Percentiles rank a stretch among this genome's conserved stretches.
phyloP scores from a whole-genome alignment of 2,888 invertebrate species.

The Selenia dentaria region DNA sequence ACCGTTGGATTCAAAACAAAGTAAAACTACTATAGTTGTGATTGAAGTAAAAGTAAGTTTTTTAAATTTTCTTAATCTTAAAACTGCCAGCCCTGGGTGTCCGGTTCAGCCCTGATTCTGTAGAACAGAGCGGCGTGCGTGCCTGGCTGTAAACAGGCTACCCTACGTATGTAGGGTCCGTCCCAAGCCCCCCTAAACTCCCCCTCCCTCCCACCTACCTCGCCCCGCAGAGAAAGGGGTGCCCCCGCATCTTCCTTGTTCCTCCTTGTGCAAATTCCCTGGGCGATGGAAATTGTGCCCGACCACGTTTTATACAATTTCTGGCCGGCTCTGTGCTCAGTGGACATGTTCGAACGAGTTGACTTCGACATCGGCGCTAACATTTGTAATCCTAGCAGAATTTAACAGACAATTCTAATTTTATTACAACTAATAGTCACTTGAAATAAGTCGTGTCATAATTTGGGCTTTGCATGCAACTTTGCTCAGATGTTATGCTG shows the following conservation, averaged over 20 bases:
- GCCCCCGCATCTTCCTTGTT: conserved; percentile 80
- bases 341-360: conserved; percentile 41
- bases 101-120: conserved; percentile 81
- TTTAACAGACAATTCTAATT: too few relatives aligned
- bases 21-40: too few relatives aligned
- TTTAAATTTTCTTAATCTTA: too few relatives aligned
- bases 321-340: conserved; percentile 60
- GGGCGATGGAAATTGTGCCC: conserved; percentile 83
- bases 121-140: conserved; percentile 81
- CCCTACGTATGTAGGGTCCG: conserved; percentile 79
- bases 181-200: conserved; percentile 56
- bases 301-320: conserved; percentile 85
- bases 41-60: too few relatives aligned
- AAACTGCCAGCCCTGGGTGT: conserved; percentile 71
- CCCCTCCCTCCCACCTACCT: conserved; percentile 26
- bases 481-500: too few relatives aligned
- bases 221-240: conserved; percentile 76
- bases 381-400: not conserved
- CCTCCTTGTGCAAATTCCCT: conserved; percentile 85
- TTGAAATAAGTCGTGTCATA: too few relatives aligned
- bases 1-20: too few relatives aligned
- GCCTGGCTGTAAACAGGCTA: conserved; percentile 81
- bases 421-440: too few relatives aligned
- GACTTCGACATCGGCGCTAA: conserved; percentile 8
- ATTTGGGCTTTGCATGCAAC: too few relatives aligned